A percentile compares a stretch with the other conserved stretches of the same genome.
These are phyloP conservation scores for Australoheros scitulus DNA, from an alignment of 2,113 vertebrate species.

Conservation along the genomic window DNA sequence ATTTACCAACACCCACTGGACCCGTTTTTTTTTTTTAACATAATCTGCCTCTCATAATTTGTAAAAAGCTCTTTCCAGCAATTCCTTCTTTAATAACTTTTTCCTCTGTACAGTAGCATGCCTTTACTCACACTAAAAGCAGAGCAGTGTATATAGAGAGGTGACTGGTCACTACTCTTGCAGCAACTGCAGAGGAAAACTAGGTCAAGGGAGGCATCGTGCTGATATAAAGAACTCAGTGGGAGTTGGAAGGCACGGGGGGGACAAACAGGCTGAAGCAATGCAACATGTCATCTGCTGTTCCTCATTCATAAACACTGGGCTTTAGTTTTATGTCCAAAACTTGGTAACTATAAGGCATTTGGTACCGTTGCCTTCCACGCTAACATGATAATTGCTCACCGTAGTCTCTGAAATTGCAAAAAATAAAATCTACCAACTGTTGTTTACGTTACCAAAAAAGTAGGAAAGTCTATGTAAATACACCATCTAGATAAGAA, in stretches of 20 bases:
- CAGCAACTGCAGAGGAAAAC: constrained; percentile 43
- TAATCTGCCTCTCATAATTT: neutral
- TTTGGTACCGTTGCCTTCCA: neutral
- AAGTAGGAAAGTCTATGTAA: neutral
- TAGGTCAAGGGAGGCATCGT: constrained; percentile 61
- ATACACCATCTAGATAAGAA: neutral
- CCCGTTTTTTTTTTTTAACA: neutral
- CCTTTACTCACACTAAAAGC: constrained; percentile 16
- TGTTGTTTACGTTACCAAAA: neutral
- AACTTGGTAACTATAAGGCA: neutral
- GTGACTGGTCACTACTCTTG: constrained; percentile 30
- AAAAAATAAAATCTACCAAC: neutral
- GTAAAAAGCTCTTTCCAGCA: neutral
- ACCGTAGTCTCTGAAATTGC: neutral
- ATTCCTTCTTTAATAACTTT: neutral
- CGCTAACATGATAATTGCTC: neutral
- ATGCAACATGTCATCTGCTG: constrained; percentile 17
- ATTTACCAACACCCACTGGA: neutral
- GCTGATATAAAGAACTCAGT: constrained; percentile 69
- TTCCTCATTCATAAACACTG: neutral
- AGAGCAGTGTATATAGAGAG: constrained; percentile 26
- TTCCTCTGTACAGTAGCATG: constrained; percentile 8
- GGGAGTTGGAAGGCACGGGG: constrained; percentile 23
- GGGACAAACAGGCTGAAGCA: constrained; percentile 26
- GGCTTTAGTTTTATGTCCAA: neutral